phyloP scores from a whole-genome alignment of 1,140 invertebrate genomes.

The Steinernema feltiae region DNA sequence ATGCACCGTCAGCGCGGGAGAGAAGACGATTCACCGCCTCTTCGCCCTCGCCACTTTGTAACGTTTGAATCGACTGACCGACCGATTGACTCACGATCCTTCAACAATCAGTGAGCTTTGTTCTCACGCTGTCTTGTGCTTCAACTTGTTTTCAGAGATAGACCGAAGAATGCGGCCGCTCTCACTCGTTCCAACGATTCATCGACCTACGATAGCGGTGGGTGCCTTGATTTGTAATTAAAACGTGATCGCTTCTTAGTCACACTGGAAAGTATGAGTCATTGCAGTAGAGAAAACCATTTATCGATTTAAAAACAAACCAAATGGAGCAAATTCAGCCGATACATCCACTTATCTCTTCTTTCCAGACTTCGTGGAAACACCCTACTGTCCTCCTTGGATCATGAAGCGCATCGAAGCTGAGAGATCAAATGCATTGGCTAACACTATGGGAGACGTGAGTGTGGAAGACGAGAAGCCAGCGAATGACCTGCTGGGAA shows the following conservation, averaged over 20 bases:
- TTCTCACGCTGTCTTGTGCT: background rate
- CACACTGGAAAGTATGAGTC: background rate
- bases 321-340: no score
- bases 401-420: background rate
- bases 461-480: conserved; percentile 16
- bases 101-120: background rate
- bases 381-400: conserved; percentile 11
- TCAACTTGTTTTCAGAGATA: background rate
- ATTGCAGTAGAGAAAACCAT: no score
- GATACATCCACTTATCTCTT: background rate
- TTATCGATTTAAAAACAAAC: no score
- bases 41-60: no score
- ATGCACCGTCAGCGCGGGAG: background rate
- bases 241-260: background rate
- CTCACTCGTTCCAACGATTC: background rate
- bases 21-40: no score
- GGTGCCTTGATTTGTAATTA: background rate
- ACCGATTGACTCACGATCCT: background rate
- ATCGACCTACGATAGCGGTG: background rate
- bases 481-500: conserved; percentile 7
- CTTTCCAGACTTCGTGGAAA: conserved; percentile 21
- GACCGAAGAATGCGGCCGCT: background rate
- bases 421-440: background rate
- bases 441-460: background rate
- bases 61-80: no score